Base-by-base conservation (phyloP, 2,113 vertebrate species). In the Phrynosoma platyrhinos region DNA sequence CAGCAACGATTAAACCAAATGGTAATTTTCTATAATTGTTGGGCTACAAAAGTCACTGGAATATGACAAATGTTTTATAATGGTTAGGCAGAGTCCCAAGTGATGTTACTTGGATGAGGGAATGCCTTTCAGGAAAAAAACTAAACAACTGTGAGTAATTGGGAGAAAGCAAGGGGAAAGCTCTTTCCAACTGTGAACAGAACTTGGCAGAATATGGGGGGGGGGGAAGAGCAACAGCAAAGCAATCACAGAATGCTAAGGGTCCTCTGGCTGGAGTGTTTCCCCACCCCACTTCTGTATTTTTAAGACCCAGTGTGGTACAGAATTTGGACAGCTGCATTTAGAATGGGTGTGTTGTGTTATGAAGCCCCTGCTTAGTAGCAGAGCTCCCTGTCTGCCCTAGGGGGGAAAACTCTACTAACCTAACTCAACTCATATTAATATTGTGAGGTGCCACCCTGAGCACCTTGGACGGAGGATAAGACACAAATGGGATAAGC, bases 1-100 rank as follows among this genome's bases (percentile, higher is more conserved):
- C 92, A 96, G 84, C 96, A 96, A 87, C 93, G 93, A 85, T 96
- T 98, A 58, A 93, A 89, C 91, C 91, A 91, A 4, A 94, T 90
- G 88, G 93, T 94, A 82, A 36, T 2, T 23, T 53, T 58, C 80
- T 4, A 5, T 13, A 52, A 18, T 79, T 20, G 85, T 88, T 76
- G 9, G 32, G 72, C 40, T 72, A 32, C n/a, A 32, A n/a, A 32
- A 32, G 9, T 32, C 14, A 16, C 9, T 42, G 75, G 21, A 76
- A 9, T 20, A 76, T 20, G 9, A 9, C 21, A 72, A 72, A 10
- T 23, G 9, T 76, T 42, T 40, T 42, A 21, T 40, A 76, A 21
- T 76, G 18, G 75, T 21, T 42, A 76, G 75, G 75, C 36, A 76
- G 40, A 76, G 14, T 72, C 13, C 14, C n/a, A 32, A 14, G 18